Conservation (phyloP, 2,888 invertebrate genomes). For the Gerris lacustris region DNA sequence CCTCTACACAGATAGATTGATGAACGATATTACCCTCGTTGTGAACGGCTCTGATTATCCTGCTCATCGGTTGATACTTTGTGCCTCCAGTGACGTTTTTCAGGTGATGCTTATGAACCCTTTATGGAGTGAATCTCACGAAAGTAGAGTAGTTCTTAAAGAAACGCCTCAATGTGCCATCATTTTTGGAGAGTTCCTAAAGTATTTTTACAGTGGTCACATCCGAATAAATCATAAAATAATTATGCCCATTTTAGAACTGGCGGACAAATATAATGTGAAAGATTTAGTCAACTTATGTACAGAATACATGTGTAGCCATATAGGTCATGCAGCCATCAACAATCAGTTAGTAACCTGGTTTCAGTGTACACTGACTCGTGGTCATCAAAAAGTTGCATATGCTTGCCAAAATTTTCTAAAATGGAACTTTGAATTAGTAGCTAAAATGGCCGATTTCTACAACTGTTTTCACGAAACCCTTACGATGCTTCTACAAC, state of each 20-base stretch:
- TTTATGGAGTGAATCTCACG: slow-evolving; percentile 82
- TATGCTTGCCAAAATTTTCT: slow-evolving; percentile 69
- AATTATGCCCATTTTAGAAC: slow-evolving; percentile 73
- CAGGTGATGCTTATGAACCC: slow-evolving; percentile 93
- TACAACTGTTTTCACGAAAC: slow-evolving; percentile 68
- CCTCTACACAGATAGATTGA: slow-evolving; percentile 68
- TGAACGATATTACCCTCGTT: slow-evolving; percentile 78
- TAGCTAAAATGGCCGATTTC: slow-evolving; percentile 67
- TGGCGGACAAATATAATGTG: slow-evolving; percentile 92
- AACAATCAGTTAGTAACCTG: slow-evolving; percentile 75
- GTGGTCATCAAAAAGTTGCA: slow-evolving; percentile 61
- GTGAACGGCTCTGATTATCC: slow-evolving; percentile 73
- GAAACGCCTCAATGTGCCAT: slow-evolving; percentile 73
- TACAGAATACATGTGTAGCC: slow-evolving; percentile 73
- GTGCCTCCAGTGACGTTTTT: slow-evolving; percentile 90
- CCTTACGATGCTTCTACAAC: slow-evolving; percentile 60
- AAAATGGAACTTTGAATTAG: slow-evolving; percentile 80
- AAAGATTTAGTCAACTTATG: slow-evolving; percentile 75
- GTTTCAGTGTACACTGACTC: slow-evolving; percentile 79
- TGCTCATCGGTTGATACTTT: slow-evolving; percentile 80
- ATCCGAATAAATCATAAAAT: slow-evolving; percentile 71
- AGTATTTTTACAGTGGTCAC: slow-evolving; percentile 82
- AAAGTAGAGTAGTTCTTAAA: slow-evolving; percentile 67
- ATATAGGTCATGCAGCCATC: slow-evolving; percentile 71
- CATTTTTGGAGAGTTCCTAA: slow-evolving; percentile 78